These are phyloP conservation scores for Streptopelia turtur DNA, from an alignment of 2,797 vertebrate species.

Conservation along the genomic window DNA sequence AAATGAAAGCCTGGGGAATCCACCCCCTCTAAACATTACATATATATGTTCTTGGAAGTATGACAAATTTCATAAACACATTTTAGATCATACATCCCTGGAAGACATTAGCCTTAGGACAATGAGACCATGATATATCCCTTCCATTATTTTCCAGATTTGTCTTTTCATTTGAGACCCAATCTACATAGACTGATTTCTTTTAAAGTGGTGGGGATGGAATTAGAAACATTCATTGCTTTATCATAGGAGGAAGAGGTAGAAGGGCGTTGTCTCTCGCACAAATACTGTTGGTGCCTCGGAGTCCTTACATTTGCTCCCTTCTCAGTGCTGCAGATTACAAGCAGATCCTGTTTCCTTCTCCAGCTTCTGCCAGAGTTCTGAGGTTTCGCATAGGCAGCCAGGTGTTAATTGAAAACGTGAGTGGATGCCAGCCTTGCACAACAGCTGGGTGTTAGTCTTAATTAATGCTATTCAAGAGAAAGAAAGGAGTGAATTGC, in stretches of 20 bases:
- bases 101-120: constrained; percentile 42
- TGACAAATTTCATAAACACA: constrained; percentile 46
- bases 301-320: neutral
- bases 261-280: constrained; percentile 19
- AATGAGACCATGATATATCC: constrained; percentile 17
- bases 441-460: neutral
- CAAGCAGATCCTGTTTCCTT: neutral
- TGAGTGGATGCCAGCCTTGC: neutral
- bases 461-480: neutral
- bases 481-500: neutral
- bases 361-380: neutral
- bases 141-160: constrained; percentile 58
- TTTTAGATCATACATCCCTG: constrained; percentile 42
- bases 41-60: constrained; percentile 57
- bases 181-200: neutral
- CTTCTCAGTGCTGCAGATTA: neutral
- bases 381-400: neutral
- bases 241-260: neutral
- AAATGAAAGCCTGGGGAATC: constrained; percentile 62
- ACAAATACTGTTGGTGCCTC: neutral
- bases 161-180: constrained; percentile 50
- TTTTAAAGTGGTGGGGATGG: neutral
- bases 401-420: constrained; percentile 4
- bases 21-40: constrained; percentile 15
- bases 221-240: neutral